Base-by-base conservation (phyloP, 2,797 vertebrate genomes). In the Ispidina picta region DNA sequence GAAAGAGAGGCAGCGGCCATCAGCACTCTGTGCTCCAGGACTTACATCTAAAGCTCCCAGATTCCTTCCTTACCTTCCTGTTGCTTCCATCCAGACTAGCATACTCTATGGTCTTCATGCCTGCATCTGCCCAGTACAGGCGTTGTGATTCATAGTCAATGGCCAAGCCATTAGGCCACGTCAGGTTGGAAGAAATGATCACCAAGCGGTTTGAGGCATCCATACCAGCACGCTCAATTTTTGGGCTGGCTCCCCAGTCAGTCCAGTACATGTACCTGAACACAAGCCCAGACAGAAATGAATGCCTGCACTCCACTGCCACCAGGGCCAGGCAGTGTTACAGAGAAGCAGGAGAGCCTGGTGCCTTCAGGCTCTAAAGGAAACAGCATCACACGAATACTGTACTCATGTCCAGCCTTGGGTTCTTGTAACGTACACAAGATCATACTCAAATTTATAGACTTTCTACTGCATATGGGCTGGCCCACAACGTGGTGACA, bases 201-300 rank as follows among this genome's bases (percentile, higher is more conserved):
- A 99, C 98, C 8, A 98, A 94, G n/a, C 99, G 98, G 54, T 96
- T 97, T 5, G 99, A 99, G 18, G 99, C 98, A 35, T 99, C 99
- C 99, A 99, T 99, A 77, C 99, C 99, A 5, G 99, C 99, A 29
- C 99, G 98, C 87, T 99, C 99, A 21, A 99, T 99, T 96, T 99
- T 99, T 6, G 99, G 99, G 92, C 97, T 99, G n/a, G 98, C 98
- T 8, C 99, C 99, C 99, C 99, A 99, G 95, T 99, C 99, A 7
- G 99, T 99, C 99, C 99, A 99, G 94, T 99, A 99, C 99, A 99
- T 99, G 97, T 98, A 99, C 83, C 99, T 99, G 88, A 62, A 69
- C 25, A 85, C 16, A 82, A 88, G 66, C 31, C 88, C 48, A 85
- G 63, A 88, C 3, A 90, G 43, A 63, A 86, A 23, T 81, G 33